These are phyloP conservation scores for Hyperoplus lanceolatus DNA, from an alignment of 2,797 vertebrate species.

Conservation along the genomic window DNA sequence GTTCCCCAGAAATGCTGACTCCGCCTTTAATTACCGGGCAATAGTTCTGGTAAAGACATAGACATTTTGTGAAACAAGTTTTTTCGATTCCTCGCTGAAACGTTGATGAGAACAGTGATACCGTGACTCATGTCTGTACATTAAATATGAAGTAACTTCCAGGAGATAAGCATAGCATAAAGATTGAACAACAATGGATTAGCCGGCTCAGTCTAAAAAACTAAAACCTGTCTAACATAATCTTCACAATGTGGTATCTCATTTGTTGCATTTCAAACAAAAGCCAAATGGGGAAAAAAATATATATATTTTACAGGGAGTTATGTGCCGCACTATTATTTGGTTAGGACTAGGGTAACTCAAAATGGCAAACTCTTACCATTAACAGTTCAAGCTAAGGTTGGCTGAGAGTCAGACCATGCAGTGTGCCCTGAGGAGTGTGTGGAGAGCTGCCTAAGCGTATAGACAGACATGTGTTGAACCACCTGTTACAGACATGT, in stretches of 20 bases:
- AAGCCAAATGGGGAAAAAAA: no score
- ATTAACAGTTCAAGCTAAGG: background rate
- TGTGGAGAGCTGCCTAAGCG: background rate
- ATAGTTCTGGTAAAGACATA: background rate
- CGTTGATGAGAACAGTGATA: background rate
- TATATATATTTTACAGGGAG: no score
- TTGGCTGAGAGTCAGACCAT: background rate
- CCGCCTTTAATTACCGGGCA: background rate
- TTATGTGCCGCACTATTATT: no score
- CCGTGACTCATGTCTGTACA: background rate
- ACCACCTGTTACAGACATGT: background rate
- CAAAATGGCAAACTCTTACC: background rate
- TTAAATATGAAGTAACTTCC: background rate
- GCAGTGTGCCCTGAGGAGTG: background rate
- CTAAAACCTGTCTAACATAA: no score
- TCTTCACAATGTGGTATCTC: no score
- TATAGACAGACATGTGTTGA: background rate
- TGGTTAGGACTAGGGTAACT: background rate
- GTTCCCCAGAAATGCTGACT: no score
- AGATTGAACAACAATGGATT: background rate
- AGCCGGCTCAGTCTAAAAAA: no score
- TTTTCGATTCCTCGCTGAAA: background rate
- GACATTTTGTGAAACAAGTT: no score
- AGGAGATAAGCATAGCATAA: background rate
- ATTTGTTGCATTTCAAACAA: no score